Percentiles rank a stretch among this genome's conserved stretches.
These are phyloP conservation scores for Azemiops feae DNA, from an alignment of 2,113 vertebrate species.

Conservation along the genomic window DNA sequence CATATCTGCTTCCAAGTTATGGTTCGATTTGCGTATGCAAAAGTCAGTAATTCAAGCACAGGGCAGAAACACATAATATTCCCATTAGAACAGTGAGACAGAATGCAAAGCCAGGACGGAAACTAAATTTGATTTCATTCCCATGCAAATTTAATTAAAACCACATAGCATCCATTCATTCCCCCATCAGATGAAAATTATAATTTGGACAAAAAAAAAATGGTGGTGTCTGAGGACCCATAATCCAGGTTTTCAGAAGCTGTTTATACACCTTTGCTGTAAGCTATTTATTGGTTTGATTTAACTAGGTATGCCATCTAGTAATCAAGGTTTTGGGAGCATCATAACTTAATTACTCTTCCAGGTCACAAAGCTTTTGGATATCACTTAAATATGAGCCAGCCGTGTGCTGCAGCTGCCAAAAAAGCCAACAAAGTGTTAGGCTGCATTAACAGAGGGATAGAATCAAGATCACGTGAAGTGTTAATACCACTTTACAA, in stretches of 20 bases:
- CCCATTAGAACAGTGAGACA: neutral
- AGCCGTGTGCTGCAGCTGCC: too few species aligned
- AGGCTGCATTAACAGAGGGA: too few species aligned
- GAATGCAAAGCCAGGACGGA: neutral
- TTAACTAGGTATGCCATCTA: neutral
- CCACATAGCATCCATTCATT: neutral
- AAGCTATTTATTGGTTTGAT: neutral
- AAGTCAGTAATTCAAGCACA: neutral
- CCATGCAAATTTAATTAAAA: neutral
- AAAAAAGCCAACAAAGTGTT: too few species aligned
- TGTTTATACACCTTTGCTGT: neutral
- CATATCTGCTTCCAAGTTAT: neutral
- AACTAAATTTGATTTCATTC: neutral
- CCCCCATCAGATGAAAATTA: neutral
- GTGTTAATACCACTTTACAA: too few species aligned
- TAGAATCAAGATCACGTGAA: too few species aligned
- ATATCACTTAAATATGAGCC: too few species aligned
- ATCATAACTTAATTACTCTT: neutral
- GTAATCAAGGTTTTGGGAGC: neutral
- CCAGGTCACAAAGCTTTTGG: too few species aligned
- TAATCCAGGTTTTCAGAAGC: neutral
- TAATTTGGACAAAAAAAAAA: neutral
- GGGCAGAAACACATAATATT: neutral
- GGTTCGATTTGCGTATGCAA: neutral
- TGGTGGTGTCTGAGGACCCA: neutral